Base-by-base conservation (phyloP, 2,113 vertebrate species). In the Acrocephalus arundinaceus region DNA sequence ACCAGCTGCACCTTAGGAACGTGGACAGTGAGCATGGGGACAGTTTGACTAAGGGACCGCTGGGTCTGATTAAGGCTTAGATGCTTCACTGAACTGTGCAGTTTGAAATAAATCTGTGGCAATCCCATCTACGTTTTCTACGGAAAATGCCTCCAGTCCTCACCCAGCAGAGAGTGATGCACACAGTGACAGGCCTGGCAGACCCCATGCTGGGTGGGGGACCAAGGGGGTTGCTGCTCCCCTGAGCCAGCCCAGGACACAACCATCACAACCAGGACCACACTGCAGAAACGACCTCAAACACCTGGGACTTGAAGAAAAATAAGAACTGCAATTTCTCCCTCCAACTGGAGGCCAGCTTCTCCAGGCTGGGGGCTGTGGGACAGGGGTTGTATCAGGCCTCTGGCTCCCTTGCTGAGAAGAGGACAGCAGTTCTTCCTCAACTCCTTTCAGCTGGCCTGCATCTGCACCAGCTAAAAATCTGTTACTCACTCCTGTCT, bases 201-300 rank as follows among this genome's bases (percentile, higher is more conserved):
- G 30, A 45, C 25, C 20, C 27, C 2, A 9, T 0, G 2, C 39
- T 39, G 45, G 19, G 13, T n/a, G 11, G 18, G 28, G n/a, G 28
- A 65, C 6, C n/a, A 88, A 48, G 23, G 33, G 5, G 31, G 10
- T 16, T 16, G 39, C 28, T 71, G 15, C 31, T 65, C 28, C 19
- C 7, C 17, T 9, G 6, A 4, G 9, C 71, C 68, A 89, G 62
- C 62, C 68, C 51, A 59, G n/a, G 43, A 33, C 17, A 7, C 8
- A 27, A 4, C 25, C 30, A 31, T 33, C 30, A 7, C 13, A 49
- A n/a, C 41, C 39, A 66, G 46, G 16, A 43, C 41, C 20, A 46
- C 31, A n/a, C 12, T 13, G 25, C 8, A 61, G 15, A 62, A 18
- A 18, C 0, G 1, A 61, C n/a, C 24, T 30, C 33, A 59, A 68